Evolutionary conservation across 1,140 invertebrate genomes (phyloP), one percentile per base, ranked within the genome.

Genomic region (Calycopis cecrops): DNA sequence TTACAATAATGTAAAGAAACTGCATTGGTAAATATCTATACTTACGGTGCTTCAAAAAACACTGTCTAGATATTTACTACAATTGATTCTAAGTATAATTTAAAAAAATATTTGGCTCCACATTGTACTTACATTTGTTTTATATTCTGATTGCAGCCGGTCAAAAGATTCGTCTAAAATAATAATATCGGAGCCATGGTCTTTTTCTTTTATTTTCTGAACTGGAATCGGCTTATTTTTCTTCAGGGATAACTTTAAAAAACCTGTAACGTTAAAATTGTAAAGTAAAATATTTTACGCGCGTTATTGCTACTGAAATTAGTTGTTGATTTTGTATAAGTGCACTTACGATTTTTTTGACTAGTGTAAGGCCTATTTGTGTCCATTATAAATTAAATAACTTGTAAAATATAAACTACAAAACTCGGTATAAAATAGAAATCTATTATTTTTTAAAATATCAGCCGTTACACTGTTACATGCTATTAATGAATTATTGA

Each of bases 131-230:
- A 85, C 79, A 34, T 59, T 66, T 53, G 60, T 79, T 7, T 52
- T 49, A 28, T 67, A 67, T 50, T 79, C 73, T 4, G 62, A 62
- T 50, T 52, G 63, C 52, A 82, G 55, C 62, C 59, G 71, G 38
- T 85, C 82, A 68, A 80, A 82, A 6, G 79, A 79, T 48, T 84
- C 82, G 53, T 85, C 80, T 52, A 85, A 59, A 51, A 81, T 52
- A 42, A 84, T 76, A 14, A 79, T 51, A 68, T 84, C 76, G 1
- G 76, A 71, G 62, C 60, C 73, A 14, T 54, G 56, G 48, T 73
- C 69, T 10, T 34, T 11, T 63, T 76, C 73, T 14, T 56, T 69
- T 9, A 52, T 52, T 50, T 71, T 65, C 48, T 67, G 55, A 8
- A 55, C 44, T 9, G 33, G 18, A 55, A 74, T 76, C n/a, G 48